phyloP scores from a whole-genome alignment of 2,888 invertebrate species.

The Agrochola macilenta region DNA sequence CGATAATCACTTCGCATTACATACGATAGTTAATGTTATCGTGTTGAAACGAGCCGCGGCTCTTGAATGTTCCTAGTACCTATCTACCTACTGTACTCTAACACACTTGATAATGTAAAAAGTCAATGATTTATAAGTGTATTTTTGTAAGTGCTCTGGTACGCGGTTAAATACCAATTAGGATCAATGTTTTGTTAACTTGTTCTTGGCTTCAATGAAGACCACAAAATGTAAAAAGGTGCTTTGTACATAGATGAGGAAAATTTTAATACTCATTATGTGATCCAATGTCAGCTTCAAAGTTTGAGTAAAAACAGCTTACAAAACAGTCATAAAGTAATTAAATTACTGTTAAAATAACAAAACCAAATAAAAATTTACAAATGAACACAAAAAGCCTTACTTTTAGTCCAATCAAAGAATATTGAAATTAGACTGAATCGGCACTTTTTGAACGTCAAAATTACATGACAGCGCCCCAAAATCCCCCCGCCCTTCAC shows the following conservation, averaged over 20 bases:
- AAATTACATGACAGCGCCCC: neutral
- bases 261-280: neutral
- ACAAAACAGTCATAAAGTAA: conserved; percentile 29
- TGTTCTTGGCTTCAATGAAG: neutral
- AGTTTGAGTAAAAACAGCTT: neutral
- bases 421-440: neutral
- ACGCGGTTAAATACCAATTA: conserved; percentile 7
- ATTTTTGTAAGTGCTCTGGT: neutral
- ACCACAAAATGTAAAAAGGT: neutral
- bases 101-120: neutral
- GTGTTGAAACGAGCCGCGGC: conserved; percentile 18
- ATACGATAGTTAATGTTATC: conserved; percentile 36
- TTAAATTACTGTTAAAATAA: conserved; percentile 31
- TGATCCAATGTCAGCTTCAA: neutral
- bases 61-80: conserved; percentile 46
- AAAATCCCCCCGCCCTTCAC: neutral
- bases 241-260: conserved; percentile 13
- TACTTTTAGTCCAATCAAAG: no score
- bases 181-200: conserved; percentile 4
- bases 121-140: neutral
- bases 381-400: neutral
- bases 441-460: neutral
- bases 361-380: neutral
- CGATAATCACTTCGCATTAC: conserved; percentile 32
- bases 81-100: neutral